phyloP scores from a whole-genome alignment of 2,888 invertebrate species.

The Ischnus inquisitorius region DNA sequence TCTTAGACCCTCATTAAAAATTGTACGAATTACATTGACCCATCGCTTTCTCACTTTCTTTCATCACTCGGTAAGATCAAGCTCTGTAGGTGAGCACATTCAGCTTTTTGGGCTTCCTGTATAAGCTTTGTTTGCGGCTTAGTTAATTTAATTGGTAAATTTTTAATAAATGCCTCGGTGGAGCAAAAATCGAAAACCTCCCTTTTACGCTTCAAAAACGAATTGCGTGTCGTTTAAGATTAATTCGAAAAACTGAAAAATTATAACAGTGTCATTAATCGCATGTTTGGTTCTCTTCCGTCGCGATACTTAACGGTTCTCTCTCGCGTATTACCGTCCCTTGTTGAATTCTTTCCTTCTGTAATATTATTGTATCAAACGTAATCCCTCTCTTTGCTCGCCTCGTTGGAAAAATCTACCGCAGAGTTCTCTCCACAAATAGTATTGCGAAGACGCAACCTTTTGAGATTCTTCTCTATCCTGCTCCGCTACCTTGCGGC shows the following conservation, averaged over 20 bases:
- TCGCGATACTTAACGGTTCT: neutral
- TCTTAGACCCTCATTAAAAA: too few relatives aligned
- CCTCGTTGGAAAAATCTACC: slow-evolving; percentile 17
- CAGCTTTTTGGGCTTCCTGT: too few relatives aligned
- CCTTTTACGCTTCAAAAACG: too few relatives aligned
- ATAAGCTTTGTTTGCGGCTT: too few relatives aligned
- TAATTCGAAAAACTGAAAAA: neutral
- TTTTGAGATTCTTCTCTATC: neutral
- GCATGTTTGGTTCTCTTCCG: neutral
- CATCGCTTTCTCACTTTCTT: too few relatives aligned
- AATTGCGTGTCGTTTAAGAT: neutral
- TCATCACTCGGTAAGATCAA: too few relatives aligned
- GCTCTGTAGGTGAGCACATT: too few relatives aligned
- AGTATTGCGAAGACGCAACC: slow-evolving; percentile 20
- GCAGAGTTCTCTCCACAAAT: neutral
- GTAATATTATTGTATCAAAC: slow-evolving; percentile 3
- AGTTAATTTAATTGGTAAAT: too few relatives aligned
- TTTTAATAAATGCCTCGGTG: too few relatives aligned
- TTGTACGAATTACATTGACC: too few relatives aligned
- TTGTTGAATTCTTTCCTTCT: neutral
- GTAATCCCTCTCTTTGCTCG: slow-evolving; percentile 25
- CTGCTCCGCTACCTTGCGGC: slow-evolving; percentile 17
- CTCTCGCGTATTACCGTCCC: neutral
- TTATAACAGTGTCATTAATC: neutral
- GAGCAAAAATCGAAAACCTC: too few relatives aligned